Base-by-base conservation (phyloP, 1,140 invertebrate genomes). In the Drosophila bifasciata region DNA sequence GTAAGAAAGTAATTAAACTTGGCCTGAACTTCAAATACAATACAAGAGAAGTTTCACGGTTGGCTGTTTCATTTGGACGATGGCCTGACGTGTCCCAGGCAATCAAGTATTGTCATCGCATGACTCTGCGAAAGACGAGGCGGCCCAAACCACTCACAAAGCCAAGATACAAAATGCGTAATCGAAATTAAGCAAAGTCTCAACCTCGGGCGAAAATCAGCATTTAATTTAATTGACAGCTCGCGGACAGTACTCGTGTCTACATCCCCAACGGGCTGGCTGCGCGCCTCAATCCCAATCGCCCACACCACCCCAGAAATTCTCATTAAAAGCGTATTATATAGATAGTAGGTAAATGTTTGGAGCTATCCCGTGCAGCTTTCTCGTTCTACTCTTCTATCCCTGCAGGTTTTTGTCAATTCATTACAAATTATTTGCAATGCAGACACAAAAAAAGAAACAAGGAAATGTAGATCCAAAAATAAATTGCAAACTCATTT, bases 161-260 rank as follows among this genome's bases (percentile, higher is more conserved):
- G 28, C 28, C 8, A 9, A 9, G 28, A 63, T 52, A 39, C 16
- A 67, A 57, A 40, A 79, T 74, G 83, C 76, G 72, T 79, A 80
- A 88, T 72, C 71, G 84, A 88, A 88, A 88, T 88, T 83, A 83
- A 88, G 63, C 66, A 81, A 79, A 76, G 72, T 73, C 79, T 83
- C 49, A 57, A 53, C 40, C 64, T 39, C 40, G 21, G 53, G 6
- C 48, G 61, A 46, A 53, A 17, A 39, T 28, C 25, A 56, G 70
- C 60, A 72, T 88, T 88, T 89, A 88, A 88, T 83, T 88, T 88
- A 88, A 88, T 88, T 88, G 83, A 88, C 78, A 79, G 83, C 51
- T 66, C 78, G 79, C 78, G 75, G 75, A 69, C 75, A 57, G 53
- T 74, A 61, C 62, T 41, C 32, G 39, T 55, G 49, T 17, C 40